These are phyloP conservation scores for Rattus rattus DNA, from an alignment of 2,113 vertebrate species.

Conservation along the genomic window DNA sequence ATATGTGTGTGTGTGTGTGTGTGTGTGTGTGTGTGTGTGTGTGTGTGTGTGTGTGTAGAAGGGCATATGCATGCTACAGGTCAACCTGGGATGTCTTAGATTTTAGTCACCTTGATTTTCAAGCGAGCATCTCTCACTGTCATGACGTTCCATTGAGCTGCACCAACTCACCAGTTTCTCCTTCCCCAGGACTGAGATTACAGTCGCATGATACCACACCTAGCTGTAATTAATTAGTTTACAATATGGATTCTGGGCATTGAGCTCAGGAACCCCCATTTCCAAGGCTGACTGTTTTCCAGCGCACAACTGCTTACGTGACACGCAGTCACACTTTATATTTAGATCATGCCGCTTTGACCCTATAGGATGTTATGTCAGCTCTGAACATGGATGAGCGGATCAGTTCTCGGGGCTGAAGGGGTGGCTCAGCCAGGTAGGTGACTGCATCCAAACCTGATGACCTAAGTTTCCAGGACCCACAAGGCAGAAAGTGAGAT, in stretches of 20 bases:
- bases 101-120: neutral
- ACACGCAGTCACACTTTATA: rapidly evolving
- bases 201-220: no score
- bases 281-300: neutral
- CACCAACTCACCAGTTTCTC: neutral
- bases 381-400: neutral
- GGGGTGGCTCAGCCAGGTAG: neutral
- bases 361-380: neutral
- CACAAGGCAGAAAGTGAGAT: neutral
- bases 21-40: neutral
- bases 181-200: neutral
- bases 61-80: no score
- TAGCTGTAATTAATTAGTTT: neutral
- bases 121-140: neutral
- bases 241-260: neutral
- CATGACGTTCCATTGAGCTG: neutral
- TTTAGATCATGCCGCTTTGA: neutral
- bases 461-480: neutral
- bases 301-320: neutral
- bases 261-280: neutral
- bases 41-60: no score
- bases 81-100: no score
- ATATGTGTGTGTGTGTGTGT: neutral
- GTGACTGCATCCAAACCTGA: neutral
- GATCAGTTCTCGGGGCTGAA: neutral